Conservation (phyloP, 2,797 vertebrate genomes). For the Acropternis orthonyx region DNA sequence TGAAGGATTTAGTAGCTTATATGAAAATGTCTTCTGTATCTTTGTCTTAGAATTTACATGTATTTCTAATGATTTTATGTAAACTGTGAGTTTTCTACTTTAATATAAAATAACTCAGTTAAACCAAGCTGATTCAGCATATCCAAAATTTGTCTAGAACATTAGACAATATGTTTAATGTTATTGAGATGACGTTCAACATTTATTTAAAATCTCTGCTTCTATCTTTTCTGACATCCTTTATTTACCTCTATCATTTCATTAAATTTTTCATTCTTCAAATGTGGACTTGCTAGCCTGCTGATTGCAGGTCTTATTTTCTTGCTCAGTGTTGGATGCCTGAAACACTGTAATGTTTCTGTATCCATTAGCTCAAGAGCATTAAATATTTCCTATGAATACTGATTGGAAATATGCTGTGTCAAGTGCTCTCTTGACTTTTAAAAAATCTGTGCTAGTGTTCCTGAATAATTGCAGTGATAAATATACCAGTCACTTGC, state of each 20-base stretch:
- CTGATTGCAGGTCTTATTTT: background rate
- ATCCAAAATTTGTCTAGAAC: background rate
- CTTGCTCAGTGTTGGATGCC: background rate
- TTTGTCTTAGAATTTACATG: background rate
- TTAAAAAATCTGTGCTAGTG: background rate
- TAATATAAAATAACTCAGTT: background rate
- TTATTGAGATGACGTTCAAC: background rate
- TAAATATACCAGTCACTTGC: background rate
- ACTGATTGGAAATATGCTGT: background rate
- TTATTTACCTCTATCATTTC: background rate
- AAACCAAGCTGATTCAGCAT: background rate
- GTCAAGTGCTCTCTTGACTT: constrained; percentile 22
- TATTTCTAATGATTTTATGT: background rate
- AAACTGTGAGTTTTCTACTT: background rate
- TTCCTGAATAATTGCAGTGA: background rate
- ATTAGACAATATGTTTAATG: too few relatives aligned
- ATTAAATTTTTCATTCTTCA: background rate
- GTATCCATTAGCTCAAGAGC: background rate
- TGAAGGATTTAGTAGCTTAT: background rate
- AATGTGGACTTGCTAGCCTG: background rate
- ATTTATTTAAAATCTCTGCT: background rate
- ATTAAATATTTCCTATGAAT: constrained; percentile 11
- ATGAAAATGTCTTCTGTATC: background rate
- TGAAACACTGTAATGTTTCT: background rate
- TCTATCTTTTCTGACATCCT: background rate